Conservation (phyloP, 2,113 vertebrate genomes). For the Rousettus leschenaultii region DNA sequence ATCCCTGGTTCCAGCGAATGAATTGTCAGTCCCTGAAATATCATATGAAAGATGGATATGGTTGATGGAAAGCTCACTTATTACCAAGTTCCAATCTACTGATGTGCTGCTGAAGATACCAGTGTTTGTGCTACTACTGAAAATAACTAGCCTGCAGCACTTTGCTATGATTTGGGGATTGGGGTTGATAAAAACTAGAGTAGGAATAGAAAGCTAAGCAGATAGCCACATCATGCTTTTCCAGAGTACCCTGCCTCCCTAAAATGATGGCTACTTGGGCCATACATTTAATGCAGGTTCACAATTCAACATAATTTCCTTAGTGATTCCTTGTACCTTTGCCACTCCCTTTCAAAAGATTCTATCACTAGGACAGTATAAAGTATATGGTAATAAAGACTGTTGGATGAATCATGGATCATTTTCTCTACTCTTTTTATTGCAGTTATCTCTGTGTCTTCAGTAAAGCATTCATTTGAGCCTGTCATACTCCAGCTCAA, state of each 20-base stretch:
- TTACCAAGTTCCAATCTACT: conserved; percentile 11
- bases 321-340: background rate
- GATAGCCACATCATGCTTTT: background rate
- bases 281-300: background rate
- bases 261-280: background rate
- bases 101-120: conserved; percentile 14
- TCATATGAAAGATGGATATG: background rate
- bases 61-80: conserved; percentile 36
- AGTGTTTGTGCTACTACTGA: background rate
- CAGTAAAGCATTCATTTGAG: background rate
- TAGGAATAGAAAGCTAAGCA: conserved; percentile 24
- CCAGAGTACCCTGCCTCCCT: background rate
- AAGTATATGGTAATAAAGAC: background rate
- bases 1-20: conserved; percentile 2
- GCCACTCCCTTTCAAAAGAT: background rate
- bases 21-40: conserved; percentile 50
- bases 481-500: background rate
- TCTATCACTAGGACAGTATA: background rate
- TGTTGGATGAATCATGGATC: background rate
- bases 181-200: background rate
- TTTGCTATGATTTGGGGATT: background rate
- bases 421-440: background rate
- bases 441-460: background rate
- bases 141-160: conserved; percentile 32
- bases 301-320: background rate